Conservation (phyloP, 1,140 invertebrate species). For the Pachyrhynchus sulphureomaculatus region DNA sequence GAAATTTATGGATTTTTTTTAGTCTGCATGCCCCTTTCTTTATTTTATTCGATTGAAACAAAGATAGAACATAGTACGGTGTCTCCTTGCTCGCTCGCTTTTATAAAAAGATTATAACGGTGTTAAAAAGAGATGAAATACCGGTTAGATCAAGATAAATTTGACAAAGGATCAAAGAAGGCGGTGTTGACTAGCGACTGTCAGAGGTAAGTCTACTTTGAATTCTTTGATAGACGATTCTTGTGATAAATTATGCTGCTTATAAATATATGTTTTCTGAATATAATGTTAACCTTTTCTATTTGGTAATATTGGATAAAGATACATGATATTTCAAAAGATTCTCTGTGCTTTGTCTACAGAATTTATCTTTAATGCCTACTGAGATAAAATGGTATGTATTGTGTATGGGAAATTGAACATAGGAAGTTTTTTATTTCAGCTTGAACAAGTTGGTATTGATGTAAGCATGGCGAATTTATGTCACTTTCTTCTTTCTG, state of each 20-base stretch:
- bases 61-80: not conserved
- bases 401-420: too few species aligned
- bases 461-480: too few species aligned
- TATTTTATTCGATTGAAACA: constrained; percentile 1
- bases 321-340: not conserved
- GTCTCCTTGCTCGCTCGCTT: constrained; percentile 5
- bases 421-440: too few species aligned
- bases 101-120: constrained; percentile 12
- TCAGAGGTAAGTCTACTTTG: constrained; percentile 30
- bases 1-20: not conserved
- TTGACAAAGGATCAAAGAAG: constrained; percentile 33
- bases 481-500: too few species aligned
- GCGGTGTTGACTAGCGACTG: constrained; percentile 37
- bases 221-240: constrained; percentile 32
- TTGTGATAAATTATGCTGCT: constrained; percentile 40
- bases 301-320: not conserved
- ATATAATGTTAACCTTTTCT: constrained; percentile 33
- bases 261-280: constrained; percentile 32
- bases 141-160: constrained; percentile 7
- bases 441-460: too few species aligned
- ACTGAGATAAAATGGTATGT: not conserved
- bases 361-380: constrained; percentile 4
- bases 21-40: not conserved
- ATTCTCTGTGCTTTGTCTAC: not conserved
- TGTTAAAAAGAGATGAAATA: constrained; percentile 4